These are phyloP conservation scores for Sebastes cheni DNA, from an alignment of 2,797 vertebrate species.

Conservation along the genomic window DNA sequence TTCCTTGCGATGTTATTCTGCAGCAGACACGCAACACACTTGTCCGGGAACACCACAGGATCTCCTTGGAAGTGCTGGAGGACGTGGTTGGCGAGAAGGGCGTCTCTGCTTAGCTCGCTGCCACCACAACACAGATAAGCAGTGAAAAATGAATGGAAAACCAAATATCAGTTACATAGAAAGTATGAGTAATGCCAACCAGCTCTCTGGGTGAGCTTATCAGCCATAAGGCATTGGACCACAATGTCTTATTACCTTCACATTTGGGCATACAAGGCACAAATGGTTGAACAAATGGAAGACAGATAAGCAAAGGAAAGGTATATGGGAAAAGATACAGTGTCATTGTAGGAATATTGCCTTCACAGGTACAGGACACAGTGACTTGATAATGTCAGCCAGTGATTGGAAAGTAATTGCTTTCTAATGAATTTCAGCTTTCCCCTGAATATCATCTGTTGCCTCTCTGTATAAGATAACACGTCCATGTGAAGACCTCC, in stretches of 20 bases:
- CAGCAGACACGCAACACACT: neutral
- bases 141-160: slow-evolving; percentile 40
- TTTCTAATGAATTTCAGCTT: slow-evolving; percentile 69
- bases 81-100: slow-evolving; percentile 10
- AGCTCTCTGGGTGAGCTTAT: slow-evolving; percentile 60
- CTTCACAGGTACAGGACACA: slow-evolving; percentile 51
- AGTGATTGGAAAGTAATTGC: slow-evolving; percentile 72
- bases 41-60: neutral
- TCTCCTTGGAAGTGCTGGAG: neutral
- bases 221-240: slow-evolving; percentile 48
- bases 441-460: slow-evolving; percentile 61
- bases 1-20: neutral
- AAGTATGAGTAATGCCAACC: slow-evolving; percentile 44
- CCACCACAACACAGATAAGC: slow-evolving; percentile 44
- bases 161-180: slow-evolving; percentile 38
- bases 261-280: slow-evolving; percentile 45
- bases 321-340: slow-evolving; percentile 47
- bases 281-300: slow-evolving; percentile 62
- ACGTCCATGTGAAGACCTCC: slow-evolving; percentile 29
- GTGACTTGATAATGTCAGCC: slow-evolving; percentile 66
- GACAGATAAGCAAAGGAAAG: slow-evolving; percentile 62
- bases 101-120: slow-evolving; percentile 4
- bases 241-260: slow-evolving; percentile 54
- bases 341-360: slow-evolving; percentile 64
- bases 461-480: slow-evolving; percentile 43